Percentiles rank a stretch among this genome's conserved stretches.
phyloP scores from a whole-genome alignment of 2,888 invertebrate species.

The Malacosoma neustria region DNA sequence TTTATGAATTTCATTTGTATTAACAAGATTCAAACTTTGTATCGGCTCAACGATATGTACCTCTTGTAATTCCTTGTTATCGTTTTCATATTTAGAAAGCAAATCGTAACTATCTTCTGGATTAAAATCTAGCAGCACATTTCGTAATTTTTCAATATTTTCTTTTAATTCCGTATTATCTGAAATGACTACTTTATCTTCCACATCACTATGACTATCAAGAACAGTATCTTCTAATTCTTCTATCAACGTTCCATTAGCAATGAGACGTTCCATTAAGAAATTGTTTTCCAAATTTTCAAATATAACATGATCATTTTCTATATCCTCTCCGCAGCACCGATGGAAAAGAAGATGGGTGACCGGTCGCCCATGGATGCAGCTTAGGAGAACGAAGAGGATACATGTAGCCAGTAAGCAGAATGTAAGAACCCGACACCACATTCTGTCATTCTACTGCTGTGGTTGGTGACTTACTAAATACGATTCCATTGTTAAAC shows the following conservation, averaged over 20 bases:
- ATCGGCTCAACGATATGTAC: too few species aligned
- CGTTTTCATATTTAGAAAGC: too few species aligned
- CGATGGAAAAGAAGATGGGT: constrained; percentile 45
- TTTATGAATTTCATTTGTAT: too few species aligned
- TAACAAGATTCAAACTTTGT: too few species aligned
- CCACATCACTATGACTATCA: too few species aligned
- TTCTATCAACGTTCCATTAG: constrained; percentile 20
- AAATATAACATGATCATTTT: constrained; percentile 51
- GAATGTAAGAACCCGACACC: constrained; percentile 54
- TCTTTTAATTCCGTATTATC: too few species aligned
- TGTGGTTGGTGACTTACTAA: constrained; percentile 3
- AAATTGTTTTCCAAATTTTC: constrained; percentile 52
- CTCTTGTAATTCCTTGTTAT: too few species aligned
- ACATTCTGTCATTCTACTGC: constrained; percentile 30
- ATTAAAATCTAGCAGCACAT: too few species aligned
- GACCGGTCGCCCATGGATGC: constrained; percentile 48
- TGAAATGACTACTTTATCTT: not conserved
- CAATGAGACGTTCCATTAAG: constrained; percentile 43
- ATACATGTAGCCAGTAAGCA: constrained; percentile 48
- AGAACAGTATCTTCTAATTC: not conserved
- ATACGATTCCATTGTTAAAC: constrained; percentile 20
- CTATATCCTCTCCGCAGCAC: constrained; percentile 51
- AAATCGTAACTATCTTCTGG: too few species aligned
- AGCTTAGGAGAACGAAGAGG: constrained; percentile 44
- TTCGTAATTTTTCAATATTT: too few species aligned